A percentile compares a stretch with the other conserved stretches of the same genome.
Conservation (phyloP, 2,888 invertebrate species). For the Erannis defoliaria region DNA sequence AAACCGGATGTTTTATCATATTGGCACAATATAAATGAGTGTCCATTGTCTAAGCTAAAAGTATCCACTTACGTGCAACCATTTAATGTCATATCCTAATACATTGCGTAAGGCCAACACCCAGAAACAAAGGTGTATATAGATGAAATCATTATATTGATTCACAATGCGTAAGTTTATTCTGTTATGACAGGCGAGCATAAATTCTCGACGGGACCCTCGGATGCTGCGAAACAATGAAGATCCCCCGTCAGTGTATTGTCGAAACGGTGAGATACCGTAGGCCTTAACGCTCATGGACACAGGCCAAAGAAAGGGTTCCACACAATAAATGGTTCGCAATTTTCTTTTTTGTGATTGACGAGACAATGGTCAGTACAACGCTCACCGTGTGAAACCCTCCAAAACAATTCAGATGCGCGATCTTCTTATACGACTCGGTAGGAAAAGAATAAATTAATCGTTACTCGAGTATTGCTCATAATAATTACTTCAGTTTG, state of each 20-base stretch:
- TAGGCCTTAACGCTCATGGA: conserved; percentile 73
- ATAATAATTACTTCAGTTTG: no score
- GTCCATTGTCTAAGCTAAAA: conserved; percentile 69
- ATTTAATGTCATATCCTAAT: conserved; percentile 74
- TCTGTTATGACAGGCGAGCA: conserved; percentile 85
- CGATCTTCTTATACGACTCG: conserved; percentile 51
- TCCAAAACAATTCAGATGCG: conserved; percentile 55
- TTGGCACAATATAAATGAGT: conserved; percentile 65
- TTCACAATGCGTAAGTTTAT: conserved; percentile 85
- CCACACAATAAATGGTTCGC: conserved; percentile 70
- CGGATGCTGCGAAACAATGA: conserved; percentile 83
- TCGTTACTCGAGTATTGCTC: conserved; percentile 36
- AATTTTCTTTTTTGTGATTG: conserved; percentile 76
- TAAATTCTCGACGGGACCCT: conserved; percentile 82
- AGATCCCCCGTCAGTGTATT: conserved; percentile 71
- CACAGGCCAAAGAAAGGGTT: conserved; percentile 75
- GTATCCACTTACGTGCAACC: conserved; percentile 68
- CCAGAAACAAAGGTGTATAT: conserved; percentile 79
- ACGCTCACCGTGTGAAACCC: conserved; percentile 78
- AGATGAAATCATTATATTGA: conserved; percentile 83
- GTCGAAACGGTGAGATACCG: conserved; percentile 78
- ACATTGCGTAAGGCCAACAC: conserved; percentile 78
- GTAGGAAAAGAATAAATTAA: conserved; percentile 56
- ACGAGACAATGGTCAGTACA: conserved; percentile 79
- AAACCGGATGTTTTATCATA: conserved; percentile 56